A percentile compares a stretch with the other conserved stretches of the same genome.
These are phyloP conservation scores for Poecilia latipinna DNA, from an alignment of 2,113 vertebrate genomes.

Conservation along the genomic window DNA sequence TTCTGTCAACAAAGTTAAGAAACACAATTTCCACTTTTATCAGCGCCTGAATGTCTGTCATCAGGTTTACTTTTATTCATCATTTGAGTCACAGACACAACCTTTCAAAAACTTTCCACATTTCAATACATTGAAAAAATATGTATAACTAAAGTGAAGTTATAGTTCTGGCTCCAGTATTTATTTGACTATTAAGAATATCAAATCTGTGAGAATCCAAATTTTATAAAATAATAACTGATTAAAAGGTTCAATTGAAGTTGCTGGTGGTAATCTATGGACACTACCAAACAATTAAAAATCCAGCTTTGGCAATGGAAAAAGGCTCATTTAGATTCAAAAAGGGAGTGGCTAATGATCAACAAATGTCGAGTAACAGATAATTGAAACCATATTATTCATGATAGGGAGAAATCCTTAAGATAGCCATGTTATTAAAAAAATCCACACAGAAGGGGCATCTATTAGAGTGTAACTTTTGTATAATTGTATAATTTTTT, in stretches of 20 bases:
- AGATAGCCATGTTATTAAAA: not conserved
- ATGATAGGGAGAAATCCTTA: not conserved
- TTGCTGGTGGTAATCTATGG: no score
- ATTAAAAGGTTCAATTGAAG: no score
- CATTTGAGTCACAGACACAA: constrained; percentile 17
- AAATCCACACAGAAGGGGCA: not conserved
- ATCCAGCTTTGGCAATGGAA: no score
- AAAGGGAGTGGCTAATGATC: no score
- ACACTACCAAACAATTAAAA: no score
- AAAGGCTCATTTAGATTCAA: no score
- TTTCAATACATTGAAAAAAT: not conserved
- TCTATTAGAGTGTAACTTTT: not conserved
- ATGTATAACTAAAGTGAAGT: not conserved
- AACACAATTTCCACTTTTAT: constrained; percentile 17
- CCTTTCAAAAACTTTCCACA: constrained; percentile 18
- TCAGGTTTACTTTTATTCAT: constrained; percentile 29
- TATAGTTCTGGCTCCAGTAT: no score
- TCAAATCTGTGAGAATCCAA: no score
- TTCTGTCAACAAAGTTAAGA: constrained; percentile 17
- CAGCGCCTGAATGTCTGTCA: constrained; percentile 42
- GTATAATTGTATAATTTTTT: not conserved
- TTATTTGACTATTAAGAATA: no score
- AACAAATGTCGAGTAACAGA: no score
- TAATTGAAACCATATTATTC: no score
- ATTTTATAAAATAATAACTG: no score